These are phyloP conservation scores for Ophiodon elongatus DNA, from an alignment of 2,113 vertebrate genomes.

Conservation along the genomic window DNA sequence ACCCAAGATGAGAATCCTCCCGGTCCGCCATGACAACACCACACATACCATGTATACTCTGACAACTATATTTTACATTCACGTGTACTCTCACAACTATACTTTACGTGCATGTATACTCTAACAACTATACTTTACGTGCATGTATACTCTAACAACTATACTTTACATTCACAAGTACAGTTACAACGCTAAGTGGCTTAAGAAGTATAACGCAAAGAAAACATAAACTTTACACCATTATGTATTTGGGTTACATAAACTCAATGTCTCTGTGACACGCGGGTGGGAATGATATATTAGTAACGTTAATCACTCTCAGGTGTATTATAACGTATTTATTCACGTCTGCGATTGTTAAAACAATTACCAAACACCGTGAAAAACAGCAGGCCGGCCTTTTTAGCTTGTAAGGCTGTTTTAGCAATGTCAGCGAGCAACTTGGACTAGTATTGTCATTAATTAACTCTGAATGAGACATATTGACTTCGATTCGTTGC, in stretches of 20 bases:
- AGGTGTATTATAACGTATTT: background rate
- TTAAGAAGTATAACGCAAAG: background rate
- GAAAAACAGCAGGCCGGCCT: background rate
- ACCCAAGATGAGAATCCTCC: background rate
- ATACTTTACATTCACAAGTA: background rate
- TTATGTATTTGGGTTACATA: too few species aligned
- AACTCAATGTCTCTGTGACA: too few species aligned
- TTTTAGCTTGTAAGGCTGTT: background rate
- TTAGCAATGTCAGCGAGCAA: background rate
- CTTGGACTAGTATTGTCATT: background rate
- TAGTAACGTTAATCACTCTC: background rate
- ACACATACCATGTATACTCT: background rate
- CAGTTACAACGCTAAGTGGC: background rate
- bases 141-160: background rate
- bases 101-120: too few species aligned
- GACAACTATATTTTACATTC: background rate
- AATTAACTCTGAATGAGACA: background rate
- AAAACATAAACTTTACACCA: background rate
- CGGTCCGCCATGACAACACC: accelerated
- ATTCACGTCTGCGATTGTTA: background rate
- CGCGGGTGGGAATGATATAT: too few species aligned
- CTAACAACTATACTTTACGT: background rate
- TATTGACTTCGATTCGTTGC: background rate
- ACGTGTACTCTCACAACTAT: too few species aligned
- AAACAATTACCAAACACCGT: background rate